phyloP scores from a whole-genome alignment of 2,797 vertebrate genomes.

The Heliangelus exortis region DNA sequence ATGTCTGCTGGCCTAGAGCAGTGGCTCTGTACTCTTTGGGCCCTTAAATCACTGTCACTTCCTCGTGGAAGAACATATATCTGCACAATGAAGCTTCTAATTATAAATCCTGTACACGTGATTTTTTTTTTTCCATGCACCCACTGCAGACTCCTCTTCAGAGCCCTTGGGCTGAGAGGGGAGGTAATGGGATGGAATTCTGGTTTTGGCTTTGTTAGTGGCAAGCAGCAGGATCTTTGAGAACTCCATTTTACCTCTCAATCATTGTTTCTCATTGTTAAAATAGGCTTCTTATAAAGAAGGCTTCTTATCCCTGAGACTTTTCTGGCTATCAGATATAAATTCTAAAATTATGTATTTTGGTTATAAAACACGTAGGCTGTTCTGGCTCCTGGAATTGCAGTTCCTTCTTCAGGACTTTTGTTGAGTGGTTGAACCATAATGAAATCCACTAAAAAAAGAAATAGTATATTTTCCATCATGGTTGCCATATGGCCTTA shows the following conservation, averaged over 20 bases:
- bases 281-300: neutral
- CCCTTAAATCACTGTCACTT: neutral
- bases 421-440: neutral
- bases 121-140: neutral
- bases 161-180: neutral
- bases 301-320: neutral
- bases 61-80: neutral
- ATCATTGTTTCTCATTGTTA: neutral
- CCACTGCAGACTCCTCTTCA: neutral
- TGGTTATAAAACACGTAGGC: neutral
- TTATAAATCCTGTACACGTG: neutral
- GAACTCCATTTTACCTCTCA: neutral
- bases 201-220: neutral
- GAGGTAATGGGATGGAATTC: neutral
- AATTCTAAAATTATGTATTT: neutral
- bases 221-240: neutral
- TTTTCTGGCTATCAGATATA: neutral
- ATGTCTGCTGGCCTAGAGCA: neutral
- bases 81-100: neutral
- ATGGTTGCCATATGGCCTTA: neutral
- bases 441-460: slow-evolving; percentile 9
- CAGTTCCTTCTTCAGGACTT: neutral
- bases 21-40: accelerated
- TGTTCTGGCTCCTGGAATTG: neutral
- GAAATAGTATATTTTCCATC: neutral